Evolutionary conservation across 2,888 invertebrate species (phyloP).

Genomic region (Drosophila ochracea): DNA sequence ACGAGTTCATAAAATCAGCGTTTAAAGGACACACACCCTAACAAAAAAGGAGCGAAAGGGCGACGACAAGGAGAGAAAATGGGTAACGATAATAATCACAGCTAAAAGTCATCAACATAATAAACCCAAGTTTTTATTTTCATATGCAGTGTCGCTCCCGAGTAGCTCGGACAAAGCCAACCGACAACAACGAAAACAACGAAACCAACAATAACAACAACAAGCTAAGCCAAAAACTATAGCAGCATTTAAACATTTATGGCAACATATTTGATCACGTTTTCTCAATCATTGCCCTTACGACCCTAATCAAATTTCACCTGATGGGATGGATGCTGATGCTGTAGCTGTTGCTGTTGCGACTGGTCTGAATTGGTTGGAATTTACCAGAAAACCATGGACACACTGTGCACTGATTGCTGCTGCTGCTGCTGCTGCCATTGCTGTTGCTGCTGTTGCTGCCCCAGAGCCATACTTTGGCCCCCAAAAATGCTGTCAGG

Average conservation of each 20-base stretch:
- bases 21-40: neutral
- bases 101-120: constrained; percentile 77
- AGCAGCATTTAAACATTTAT: constrained; percentile 79
- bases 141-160: constrained; percentile 58
- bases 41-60: constrained; percentile 22
- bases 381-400: constrained; percentile 72
- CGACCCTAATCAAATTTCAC: constrained; percentile 84
- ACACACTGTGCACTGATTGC: constrained; percentile 80
- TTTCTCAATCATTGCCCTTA: constrained; percentile 83
- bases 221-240: constrained; percentile 48
- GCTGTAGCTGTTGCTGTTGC: neutral
- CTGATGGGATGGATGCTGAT: constrained; percentile 73
- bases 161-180: constrained; percentile 50
- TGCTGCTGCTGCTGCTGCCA: constrained; percentile 31
- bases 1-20: neutral
- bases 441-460: constrained; percentile 18
- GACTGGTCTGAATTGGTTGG: constrained; percentile 34
- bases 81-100: constrained; percentile 74
- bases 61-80: constrained; percentile 57
- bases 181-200: constrained; percentile 15
- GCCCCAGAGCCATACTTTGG: constrained; percentile 1
- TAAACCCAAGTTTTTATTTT: constrained; percentile 69
- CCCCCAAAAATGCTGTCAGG: constrained; percentile 8
- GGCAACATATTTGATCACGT: constrained; percentile 82
- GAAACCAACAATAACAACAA: neutral